A percentile compares a stretch with the other conserved stretches of the same genome.
These are phyloP conservation scores for Spongilla lacustris DNA, from an alignment of 37 sponge, comb jelly and placozoan genomes.

Conservation along the genomic window DNA sequence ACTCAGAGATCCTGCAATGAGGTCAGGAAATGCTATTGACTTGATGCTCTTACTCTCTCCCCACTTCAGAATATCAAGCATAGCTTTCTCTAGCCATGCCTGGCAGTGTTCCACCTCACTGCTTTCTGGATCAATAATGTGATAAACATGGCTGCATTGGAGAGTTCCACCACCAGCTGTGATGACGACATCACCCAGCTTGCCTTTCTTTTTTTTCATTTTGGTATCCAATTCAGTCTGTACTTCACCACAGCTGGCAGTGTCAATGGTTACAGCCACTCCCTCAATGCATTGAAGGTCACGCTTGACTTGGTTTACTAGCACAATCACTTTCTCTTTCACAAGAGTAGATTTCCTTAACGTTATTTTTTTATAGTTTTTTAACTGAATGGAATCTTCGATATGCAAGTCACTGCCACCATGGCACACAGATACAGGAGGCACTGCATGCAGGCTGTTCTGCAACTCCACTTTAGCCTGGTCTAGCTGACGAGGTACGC, in stretches of 20 bases:
- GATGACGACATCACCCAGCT: constrained; percentile 38
- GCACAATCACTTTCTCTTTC: constrained; percentile 42
- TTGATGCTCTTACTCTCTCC: constrained; percentile 29
- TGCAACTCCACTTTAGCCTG: constrained; percentile 32
- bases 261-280: constrained; percentile 63
- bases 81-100: constrained; percentile 25
- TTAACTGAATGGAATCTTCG: neutral
- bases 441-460: neutral
- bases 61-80: constrained; percentile 9
- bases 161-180: constrained; percentile 70
- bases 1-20: constrained; percentile 67
- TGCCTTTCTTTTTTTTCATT: neutral
- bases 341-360: constrained; percentile 64
- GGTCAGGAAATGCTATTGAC: constrained; percentile 73
- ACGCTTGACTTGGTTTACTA: constrained; percentile 75
- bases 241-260: constrained; percentile 57
- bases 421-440: constrained; percentile 10
- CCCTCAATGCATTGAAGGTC: constrained; percentile 54
- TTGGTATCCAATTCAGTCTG: constrained; percentile 22
- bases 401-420: neutral
- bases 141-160: constrained; percentile 51
- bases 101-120: constrained; percentile 2
- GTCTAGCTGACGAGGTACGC: constrained; percentile 46
- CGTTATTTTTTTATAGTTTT: constrained; percentile 38
- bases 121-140: constrained; percentile 70